These are phyloP conservation scores for Cyanocitta stelleri DNA, from an alignment of 2,113 vertebrate genomes.

Conservation along the genomic window DNA sequence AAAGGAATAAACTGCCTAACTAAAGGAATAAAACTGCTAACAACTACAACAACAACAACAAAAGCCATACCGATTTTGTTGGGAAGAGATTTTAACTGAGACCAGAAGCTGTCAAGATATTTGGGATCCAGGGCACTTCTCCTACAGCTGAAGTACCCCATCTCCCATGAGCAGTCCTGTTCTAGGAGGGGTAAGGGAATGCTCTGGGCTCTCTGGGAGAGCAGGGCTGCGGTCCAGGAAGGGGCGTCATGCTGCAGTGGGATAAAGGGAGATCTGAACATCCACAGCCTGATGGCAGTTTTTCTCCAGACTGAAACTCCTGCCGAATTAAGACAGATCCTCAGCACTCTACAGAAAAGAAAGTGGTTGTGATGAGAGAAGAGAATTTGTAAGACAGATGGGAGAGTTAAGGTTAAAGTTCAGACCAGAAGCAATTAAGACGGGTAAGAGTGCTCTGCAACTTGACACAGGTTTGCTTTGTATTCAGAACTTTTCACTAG, in stretches of 20 bases:
- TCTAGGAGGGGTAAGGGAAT: background rate
- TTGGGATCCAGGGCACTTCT: background rate
- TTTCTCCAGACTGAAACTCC: background rate
- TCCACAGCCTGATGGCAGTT: background rate
- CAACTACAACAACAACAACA: background rate
- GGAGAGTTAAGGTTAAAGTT: slow-evolving; percentile 62
- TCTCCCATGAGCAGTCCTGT: background rate
- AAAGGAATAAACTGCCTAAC: background rate
- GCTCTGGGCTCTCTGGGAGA: background rate
- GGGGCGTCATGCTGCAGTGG: fast-evolving
- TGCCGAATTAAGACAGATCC: background rate
- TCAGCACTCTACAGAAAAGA: background rate
- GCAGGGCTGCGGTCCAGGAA: background rate
- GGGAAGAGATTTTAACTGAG: background rate
- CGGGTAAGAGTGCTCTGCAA: slow-evolving; percentile 52
- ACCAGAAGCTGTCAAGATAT: background rate
- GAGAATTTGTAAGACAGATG: slow-evolving; percentile 57
- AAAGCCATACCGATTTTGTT: background rate
- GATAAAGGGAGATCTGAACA: background rate
- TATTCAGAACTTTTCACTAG: slow-evolving; percentile 65
- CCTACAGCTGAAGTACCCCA: background rate
- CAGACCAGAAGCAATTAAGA: slow-evolving; percentile 68
- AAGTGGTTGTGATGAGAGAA: slow-evolving; percentile 38
- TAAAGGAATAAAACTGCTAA: background rate
- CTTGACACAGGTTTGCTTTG: slow-evolving; percentile 69